Conservation (phyloP, 1,140 invertebrate species). For the Anagrus nilaparvatae region DNA sequence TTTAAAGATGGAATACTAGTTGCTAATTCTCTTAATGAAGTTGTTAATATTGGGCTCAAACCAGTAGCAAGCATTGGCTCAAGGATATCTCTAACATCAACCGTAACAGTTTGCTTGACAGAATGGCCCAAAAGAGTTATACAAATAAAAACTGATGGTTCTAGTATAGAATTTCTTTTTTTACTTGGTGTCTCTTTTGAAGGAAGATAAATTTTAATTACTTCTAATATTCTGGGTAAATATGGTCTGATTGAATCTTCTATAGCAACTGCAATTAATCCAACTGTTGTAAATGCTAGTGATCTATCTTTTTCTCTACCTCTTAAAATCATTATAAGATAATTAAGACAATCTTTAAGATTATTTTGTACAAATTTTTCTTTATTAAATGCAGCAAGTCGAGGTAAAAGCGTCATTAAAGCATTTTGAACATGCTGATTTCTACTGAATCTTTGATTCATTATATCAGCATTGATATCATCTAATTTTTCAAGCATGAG, state of each 20-base stretch:
- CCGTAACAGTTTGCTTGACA: conserved; percentile 60
- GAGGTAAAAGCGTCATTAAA: conserved; percentile 79
- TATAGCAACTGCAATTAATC: conserved; percentile 84
- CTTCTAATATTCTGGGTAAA: conserved; percentile 76
- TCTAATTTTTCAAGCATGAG: conserved; percentile 78
- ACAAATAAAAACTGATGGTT: conserved; percentile 88
- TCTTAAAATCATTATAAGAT: conserved; percentile 64
- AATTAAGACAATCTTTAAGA: conserved; percentile 64
- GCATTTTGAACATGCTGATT: conserved; percentile 79
- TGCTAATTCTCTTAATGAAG: conserved; percentile 82
- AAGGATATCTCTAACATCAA: conserved; percentile 75
- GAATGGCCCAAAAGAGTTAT: conserved; percentile 88
- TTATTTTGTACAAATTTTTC: conserved; percentile 71
- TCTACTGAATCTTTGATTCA: conserved; percentile 65
- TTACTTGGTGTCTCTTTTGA: conserved; percentile 64
- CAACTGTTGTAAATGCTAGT: conserved; percentile 81
- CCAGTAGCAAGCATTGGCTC: conserved; percentile 89
- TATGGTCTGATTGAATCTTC: conserved; percentile 70
- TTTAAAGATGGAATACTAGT: conserved; percentile 79
- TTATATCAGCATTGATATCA: conserved; percentile 68
- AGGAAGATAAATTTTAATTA: conserved; percentile 72
- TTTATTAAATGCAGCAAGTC: conserved; percentile 86
- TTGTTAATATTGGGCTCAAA: conserved; percentile 80
- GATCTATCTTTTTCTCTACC: conserved; percentile 74
- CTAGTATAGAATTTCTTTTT: conserved; percentile 57